These are phyloP conservation scores for Eonycteris spelaea DNA, from an alignment of 2,113 vertebrate genomes.

Conservation along the genomic window DNA sequence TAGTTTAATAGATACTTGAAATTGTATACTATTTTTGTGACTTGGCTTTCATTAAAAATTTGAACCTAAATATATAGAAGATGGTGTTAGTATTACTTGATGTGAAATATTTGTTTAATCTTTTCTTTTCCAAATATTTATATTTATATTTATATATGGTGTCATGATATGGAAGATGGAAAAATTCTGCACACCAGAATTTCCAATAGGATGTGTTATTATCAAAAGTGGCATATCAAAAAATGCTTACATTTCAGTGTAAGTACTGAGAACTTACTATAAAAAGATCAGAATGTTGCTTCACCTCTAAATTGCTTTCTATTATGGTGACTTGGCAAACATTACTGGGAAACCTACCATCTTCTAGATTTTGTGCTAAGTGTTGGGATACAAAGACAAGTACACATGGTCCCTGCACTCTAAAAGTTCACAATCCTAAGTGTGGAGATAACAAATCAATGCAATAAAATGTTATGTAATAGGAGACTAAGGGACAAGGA, in stretches of 20 bases:
- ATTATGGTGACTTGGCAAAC: neutral
- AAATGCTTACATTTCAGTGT: slow-evolving; percentile 91
- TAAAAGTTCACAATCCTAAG: neutral
- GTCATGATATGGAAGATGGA: slow-evolving; percentile 88
- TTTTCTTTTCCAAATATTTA: slow-evolving; percentile 48
- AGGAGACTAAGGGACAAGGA: neutral
- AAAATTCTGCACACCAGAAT: slow-evolving; percentile 92
- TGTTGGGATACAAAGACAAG: neutral
- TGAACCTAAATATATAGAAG: neutral
- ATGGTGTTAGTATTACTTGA: neutral
- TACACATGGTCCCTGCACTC: neutral
- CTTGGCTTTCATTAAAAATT: neutral
- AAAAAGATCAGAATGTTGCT: neutral
- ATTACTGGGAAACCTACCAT: neutral
- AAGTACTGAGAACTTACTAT: slow-evolving; percentile 77
- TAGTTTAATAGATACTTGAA: neutral
- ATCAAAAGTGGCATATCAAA: slow-evolving; percentile 84
- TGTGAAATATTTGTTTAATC: slow-evolving; percentile 61
- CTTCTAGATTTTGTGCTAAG: neutral
- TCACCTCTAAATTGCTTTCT: neutral
- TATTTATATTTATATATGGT: slow-evolving; percentile 83
- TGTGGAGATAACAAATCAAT: neutral
- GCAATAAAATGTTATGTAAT: neutral
- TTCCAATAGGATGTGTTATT: slow-evolving; percentile 92
- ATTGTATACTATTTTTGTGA: neutral